Conservation (phyloP, 2,113 vertebrate genomes). For the Diphyllodes magnificus region DNA sequence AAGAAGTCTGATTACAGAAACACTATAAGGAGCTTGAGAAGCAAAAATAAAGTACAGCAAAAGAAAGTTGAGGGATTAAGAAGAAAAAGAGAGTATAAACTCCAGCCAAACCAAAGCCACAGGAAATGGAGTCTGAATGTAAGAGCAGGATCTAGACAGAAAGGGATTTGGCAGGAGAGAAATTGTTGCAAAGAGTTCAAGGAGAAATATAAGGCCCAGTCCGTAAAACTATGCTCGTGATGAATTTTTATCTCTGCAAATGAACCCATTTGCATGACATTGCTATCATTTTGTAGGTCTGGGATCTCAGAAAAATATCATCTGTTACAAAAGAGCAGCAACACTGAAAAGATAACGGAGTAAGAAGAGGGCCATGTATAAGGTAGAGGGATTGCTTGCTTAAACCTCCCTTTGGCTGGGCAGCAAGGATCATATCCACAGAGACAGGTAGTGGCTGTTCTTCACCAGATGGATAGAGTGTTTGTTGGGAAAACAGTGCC, state of each 20-base stretch:
- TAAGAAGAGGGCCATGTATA: not conserved
- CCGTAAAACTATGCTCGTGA: accelerated
- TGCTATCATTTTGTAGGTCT: not conserved
- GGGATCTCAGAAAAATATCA: not conserved
- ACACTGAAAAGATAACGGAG: not conserved
- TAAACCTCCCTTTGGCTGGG: not conserved
- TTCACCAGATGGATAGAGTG: not conserved
- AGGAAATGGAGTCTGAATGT: conserved; percentile 48
- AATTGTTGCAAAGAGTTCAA: not conserved
- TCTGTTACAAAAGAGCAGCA: not conserved
- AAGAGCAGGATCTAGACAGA: conserved; percentile 10
- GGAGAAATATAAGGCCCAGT: not conserved
- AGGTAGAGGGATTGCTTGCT: not conserved
- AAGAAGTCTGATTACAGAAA: not conserved
- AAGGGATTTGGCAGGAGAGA: conserved; percentile 18
- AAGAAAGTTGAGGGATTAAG: conserved; percentile 47
- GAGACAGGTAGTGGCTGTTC: not conserved
- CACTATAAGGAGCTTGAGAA: not conserved
- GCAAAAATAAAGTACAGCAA: not conserved
- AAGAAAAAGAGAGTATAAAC: not conserved
- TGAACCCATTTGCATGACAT: not conserved
- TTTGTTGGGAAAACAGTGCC: conserved; percentile 47
- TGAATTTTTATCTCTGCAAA: not conserved
- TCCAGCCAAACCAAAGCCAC: conserved; percentile 48
- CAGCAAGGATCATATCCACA: not conserved